Base-by-base conservation (phyloP, 2,888 invertebrate genomes). In the Thymelicus sylvestris region DNA sequence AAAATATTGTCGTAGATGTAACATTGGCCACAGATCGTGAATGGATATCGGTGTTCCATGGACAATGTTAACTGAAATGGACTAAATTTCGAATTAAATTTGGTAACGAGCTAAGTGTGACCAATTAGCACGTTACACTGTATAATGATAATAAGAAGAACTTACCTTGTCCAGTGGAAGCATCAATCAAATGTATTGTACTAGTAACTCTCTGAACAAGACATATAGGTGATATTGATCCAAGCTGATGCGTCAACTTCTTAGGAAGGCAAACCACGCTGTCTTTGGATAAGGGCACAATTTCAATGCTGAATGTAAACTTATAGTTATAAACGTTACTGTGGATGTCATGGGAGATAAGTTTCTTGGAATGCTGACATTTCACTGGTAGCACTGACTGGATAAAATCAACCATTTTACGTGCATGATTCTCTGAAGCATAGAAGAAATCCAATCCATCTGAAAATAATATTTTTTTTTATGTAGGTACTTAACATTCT, bases 321-420 rank as follows among this genome's bases (percentile, higher is more conserved):
- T 99, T 99, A 91, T 99, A 99, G 88, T 99, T 99, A 90, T 97
- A 99, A 13, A 96, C 95, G 85, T 99, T 99, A 87, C 98, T 99
- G 89, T 98, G 98, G 71, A 98, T 97, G 89, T 99, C 99, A 83
- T 99, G 99, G 0, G 99, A 99, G 80, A 99, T 97, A 55, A 99
- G 94, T 82, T 98, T 98, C 88, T 99, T 99, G 0, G 99, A 98
- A 82, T 97, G 97, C 78, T 97, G 96, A 82, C 96, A 96, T 83
- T 97, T 96, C 80, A 97, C 96, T 0, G 99, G 99, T 68, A 99
- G 95, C 77, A 98, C 97, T 6, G 97, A 95, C 73, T 95, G 94
- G 10, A 99, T 92, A 84, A 99, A 99, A 81, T 99, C 99, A 0
- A 99, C 96, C 96, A 99, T 96, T 94, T 99, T 99, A 39, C 98